Percentiles rank a stretch among this genome's conserved stretches.
phyloP scores from a whole-genome alignment of 2,113 vertebrate species.

The Bos indicus region DNA sequence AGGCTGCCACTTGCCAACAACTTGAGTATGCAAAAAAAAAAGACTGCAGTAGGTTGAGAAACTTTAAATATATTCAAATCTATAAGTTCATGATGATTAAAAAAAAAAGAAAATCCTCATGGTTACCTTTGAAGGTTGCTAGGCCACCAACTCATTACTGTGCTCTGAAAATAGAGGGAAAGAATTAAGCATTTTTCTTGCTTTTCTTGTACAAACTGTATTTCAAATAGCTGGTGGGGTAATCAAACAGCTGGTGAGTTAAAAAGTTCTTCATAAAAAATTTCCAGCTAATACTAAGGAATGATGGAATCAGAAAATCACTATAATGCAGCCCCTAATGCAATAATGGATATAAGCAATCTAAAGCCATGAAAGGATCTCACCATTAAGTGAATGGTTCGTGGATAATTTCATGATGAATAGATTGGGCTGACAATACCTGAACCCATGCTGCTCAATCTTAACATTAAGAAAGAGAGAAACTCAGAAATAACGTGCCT shows the following conservation, averaged over 20 bases:
- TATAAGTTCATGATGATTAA: background rate
- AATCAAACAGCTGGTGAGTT: background rate
- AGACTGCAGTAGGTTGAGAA: background rate
- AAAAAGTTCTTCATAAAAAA: background rate
- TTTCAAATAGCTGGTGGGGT: background rate
- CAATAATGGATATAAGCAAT: background rate
- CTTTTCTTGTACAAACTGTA: background rate
- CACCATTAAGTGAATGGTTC: background rate
- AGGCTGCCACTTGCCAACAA: background rate
- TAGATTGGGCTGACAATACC: background rate
- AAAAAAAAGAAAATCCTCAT: constrained; percentile 10
- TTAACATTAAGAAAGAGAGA: background rate
- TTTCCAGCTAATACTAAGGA: background rate
- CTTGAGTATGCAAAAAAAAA: background rate
- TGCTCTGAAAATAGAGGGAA: constrained; percentile 52
- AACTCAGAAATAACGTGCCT: background rate
- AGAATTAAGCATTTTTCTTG: constrained; percentile 47
- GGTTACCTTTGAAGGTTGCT: constrained; percentile 55
- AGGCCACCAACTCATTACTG: constrained; percentile 53
- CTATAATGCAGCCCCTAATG: background rate
- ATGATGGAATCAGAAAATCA: background rate
- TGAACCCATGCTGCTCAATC: background rate
- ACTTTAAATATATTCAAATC: constrained; percentile 23
- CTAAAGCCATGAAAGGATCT: background rate
- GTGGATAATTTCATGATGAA: background rate